Evolutionary conservation across 2,113 vertebrate genomes (phyloP).

Genomic region (Tachysurus fulvidraco): DNA sequence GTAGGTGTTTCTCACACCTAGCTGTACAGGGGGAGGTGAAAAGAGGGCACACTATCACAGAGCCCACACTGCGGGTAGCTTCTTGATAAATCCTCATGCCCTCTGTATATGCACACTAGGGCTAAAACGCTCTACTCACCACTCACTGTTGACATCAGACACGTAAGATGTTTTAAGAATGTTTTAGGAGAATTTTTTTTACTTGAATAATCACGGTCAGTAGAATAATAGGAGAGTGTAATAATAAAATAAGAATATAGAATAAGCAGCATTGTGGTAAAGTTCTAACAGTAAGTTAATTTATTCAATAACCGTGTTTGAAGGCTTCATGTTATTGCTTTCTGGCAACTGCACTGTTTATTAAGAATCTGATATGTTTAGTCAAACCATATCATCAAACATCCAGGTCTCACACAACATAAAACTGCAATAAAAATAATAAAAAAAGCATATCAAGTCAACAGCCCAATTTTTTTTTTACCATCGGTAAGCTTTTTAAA

Average conservation of each 20-base stretch:
- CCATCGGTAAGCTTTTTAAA: neutral
- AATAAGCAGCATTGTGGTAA: neutral
- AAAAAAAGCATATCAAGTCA: neutral
- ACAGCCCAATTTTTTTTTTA: neutral
- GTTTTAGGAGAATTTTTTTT: neutral
- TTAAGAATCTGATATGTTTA: neutral
- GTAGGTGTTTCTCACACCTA: slow-evolving; percentile 78
- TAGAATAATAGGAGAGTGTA: neutral
- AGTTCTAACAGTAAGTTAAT: neutral
- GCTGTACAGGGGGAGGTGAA: slow-evolving; percentile 57
- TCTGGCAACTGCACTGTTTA: slow-evolving; percentile 7
- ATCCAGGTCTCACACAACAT: slow-evolving; percentile 12
- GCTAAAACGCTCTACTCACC: slow-evolving; percentile 1
- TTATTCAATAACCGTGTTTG: neutral
- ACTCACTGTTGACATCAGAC: slow-evolving; percentile 1
- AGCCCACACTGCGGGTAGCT: slow-evolving; percentile 69
- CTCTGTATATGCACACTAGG: slow-evolving; percentile 16
- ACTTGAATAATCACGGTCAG: neutral
- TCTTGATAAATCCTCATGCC: slow-evolving; percentile 58
- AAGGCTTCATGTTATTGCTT: neutral
- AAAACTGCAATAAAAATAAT: too few species aligned
- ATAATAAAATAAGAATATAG: neutral
- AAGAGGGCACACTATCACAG: slow-evolving; percentile 68
- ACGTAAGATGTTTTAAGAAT: slow-evolving; percentile 6
- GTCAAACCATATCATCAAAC: slow-evolving; percentile 10